Conservation (phyloP, 2,797 vertebrate genomes). For the Myotis findleyi region DNA sequence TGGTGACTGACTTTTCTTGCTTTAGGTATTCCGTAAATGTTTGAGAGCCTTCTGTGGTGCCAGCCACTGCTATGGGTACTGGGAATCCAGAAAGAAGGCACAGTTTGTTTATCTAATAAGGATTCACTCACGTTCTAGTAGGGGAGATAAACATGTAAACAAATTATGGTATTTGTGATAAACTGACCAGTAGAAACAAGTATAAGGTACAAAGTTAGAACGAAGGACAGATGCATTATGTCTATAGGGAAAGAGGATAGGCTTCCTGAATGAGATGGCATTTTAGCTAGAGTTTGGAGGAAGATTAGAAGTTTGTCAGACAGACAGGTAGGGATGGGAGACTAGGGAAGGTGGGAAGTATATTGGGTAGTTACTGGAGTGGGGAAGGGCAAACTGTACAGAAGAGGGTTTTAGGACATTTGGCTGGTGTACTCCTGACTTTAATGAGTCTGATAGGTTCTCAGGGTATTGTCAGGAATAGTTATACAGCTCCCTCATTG, state of each 20-base stretch:
- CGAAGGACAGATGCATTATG: not conserved
- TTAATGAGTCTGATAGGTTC: not conserved
- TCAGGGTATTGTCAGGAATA: not conserved
- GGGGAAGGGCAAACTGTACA: not conserved
- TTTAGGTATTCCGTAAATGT: not conserved
- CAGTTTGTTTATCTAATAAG: not conserved
- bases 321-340: not conserved
- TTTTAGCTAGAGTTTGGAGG: constrained; percentile 38
- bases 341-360: not conserved
- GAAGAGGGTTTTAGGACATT: not conserved
- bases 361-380: not conserved
- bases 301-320: not conserved
- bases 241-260: not conserved
- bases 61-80: not conserved
- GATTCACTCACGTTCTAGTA: not conserved
- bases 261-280: constrained; percentile 29
- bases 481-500: not conserved
- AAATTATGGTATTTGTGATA: not conserved
- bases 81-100: not conserved
- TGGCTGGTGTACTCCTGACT: not conserved
- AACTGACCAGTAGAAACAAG: constrained; percentile 34
- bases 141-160: not conserved
- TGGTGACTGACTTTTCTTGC: not conserved
- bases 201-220: not conserved
- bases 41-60: not conserved